A percentile compares a stretch with the other conserved stretches of the same genome.
These are phyloP conservation scores for Phocoena sinus DNA, from an alignment of 2,113 vertebrate species.

Conservation along the genomic window DNA sequence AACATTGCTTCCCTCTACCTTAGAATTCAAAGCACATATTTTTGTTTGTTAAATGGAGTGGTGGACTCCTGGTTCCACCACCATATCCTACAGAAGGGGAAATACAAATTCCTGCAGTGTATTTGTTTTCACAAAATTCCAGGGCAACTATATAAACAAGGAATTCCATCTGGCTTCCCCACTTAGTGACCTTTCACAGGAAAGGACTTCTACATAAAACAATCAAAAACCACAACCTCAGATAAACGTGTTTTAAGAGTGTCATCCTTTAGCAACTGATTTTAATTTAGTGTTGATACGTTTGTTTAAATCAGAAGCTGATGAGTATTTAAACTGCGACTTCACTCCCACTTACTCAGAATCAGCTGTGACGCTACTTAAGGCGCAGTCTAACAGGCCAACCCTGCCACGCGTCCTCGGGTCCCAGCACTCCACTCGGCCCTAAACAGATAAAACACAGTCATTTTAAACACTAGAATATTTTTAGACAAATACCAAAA, in stretches of 20 bases:
- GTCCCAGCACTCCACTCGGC: slow-evolving; percentile 98
- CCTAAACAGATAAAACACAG: slow-evolving; percentile 78
- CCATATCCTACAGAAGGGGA: neutral
- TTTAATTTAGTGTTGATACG: accelerated
- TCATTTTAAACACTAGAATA: neutral
- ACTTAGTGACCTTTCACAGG: neutral
- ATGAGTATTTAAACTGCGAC: too few species aligned
- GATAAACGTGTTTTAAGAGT: neutral
- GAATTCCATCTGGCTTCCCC: neutral
- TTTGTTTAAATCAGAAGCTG: neutral
- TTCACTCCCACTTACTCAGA: slow-evolving; percentile 85
- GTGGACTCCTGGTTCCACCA: neutral
- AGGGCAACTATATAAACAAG: neutral
- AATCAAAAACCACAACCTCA: neutral
- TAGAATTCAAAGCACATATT: neutral
- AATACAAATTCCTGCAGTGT: neutral
- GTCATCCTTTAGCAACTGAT: neutral
- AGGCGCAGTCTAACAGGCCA: slow-evolving; percentile 91
- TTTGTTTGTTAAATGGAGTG: neutral
- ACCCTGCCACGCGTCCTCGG: slow-evolving; percentile 90
- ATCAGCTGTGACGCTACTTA: slow-evolving; percentile 90
- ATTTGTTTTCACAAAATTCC: neutral
- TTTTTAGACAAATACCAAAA: neutral
- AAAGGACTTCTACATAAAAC: neutral
- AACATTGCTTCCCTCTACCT: neutral